Percentiles rank a stretch among this genome's conserved stretches.
Evolutionary conservation across 2,797 vertebrate genomes (phyloP).

Genomic region (Phoebastria nigripes): DNA sequence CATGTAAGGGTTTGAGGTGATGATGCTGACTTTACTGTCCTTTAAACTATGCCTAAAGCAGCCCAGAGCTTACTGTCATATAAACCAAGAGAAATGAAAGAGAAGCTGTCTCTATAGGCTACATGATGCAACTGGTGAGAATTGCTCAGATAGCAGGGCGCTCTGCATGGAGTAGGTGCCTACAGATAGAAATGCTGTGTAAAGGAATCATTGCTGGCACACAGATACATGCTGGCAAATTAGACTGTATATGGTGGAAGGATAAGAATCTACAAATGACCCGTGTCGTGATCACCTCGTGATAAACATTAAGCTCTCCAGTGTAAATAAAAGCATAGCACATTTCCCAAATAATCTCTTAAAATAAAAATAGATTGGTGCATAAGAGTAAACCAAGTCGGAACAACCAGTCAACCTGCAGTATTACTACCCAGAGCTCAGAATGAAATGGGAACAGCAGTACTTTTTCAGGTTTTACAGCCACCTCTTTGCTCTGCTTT

Average conservation of each 20-base stretch:
- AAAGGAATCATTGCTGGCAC: neutral
- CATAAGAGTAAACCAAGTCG: neutral
- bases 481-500: neutral
- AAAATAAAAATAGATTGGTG: neutral
- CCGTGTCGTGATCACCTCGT: neutral
- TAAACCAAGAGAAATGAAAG: neutral
- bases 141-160: neutral
- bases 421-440: neutral
- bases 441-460: neutral
- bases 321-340: neutral
- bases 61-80: neutral
- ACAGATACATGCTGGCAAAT: neutral
- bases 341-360: neutral
- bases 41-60: neutral
- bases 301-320: neutral
- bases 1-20: neutral
- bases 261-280: constrained; percentile 2
- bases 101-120: neutral
- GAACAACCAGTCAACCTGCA: neutral
- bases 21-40: neutral
- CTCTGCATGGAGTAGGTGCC: neutral
- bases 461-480: neutral
- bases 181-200: neutral
- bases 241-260: neutral
- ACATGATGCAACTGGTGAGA: neutral